Conservation (phyloP, 1,140 invertebrate species). For the Brachionus manjavacas region DNA sequence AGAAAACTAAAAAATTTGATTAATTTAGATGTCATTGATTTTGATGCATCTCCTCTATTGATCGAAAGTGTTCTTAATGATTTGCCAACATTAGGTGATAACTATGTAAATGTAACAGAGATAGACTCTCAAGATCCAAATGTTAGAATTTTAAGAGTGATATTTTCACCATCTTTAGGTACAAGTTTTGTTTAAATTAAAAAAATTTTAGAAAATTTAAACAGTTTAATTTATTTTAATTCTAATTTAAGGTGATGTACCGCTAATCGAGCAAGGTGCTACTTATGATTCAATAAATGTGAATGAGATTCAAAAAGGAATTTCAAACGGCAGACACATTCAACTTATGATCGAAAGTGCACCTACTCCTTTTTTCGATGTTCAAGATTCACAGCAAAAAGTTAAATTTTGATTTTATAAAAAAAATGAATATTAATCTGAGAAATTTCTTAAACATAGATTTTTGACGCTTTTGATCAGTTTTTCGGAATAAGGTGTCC, state of each 20-base stretch:
- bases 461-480: neutral
- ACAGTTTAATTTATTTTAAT: too few species aligned
- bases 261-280: neutral
- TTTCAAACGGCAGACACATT: neutral
- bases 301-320: neutral
- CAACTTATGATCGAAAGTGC: conserved; percentile 1
- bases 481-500: conserved; percentile 30
- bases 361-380: neutral
- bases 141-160: neutral
- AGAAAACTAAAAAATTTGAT: neutral
- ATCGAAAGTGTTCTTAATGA: neutral
- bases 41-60: neutral
- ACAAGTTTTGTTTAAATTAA: neutral
- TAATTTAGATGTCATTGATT: neutral
- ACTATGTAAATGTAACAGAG: neutral
- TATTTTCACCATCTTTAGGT: neutral
- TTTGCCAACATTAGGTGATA: neutral
- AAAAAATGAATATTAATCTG: neutral
- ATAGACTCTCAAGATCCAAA: neutral
- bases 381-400: neutral
- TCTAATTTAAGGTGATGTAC: neutral
- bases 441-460: neutral
- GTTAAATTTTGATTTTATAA: neutral
- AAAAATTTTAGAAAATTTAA: too few species aligned
- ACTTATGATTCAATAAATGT: neutral